Evolutionary conservation across 2,113 vertebrate species (phyloP).

Genomic region (Cyphotilapia sp.): DNA sequence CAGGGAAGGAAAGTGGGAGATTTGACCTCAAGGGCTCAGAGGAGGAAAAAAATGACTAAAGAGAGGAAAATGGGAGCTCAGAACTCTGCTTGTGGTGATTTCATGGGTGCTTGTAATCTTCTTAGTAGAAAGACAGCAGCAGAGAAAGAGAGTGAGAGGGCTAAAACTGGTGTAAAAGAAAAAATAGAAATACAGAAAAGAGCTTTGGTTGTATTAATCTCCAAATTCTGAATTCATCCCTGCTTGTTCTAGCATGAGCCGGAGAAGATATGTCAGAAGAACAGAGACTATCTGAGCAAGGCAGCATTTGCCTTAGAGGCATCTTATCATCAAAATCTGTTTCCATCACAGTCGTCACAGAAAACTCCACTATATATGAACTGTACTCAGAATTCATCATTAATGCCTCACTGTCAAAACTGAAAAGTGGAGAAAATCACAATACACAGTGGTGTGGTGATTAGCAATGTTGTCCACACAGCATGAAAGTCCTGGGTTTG

Average conservation of each 20-base stretch:
- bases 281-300: not conserved
- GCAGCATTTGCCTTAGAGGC: not conserved
- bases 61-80: constrained; percentile 16
- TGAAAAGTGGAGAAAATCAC: not conserved
- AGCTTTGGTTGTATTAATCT: not conserved
- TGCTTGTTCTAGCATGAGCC: not conserved
- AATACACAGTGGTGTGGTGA: not conserved
- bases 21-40: constrained; percentile 7
- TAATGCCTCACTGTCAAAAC: not conserved
- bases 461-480: not conserved
- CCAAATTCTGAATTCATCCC: not conserved
- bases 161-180: not conserved
- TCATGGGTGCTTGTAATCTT: constrained; percentile 1
- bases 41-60: constrained; percentile 22
- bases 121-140: not conserved
- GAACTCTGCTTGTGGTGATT: constrained; percentile 17
- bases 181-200: not conserved
- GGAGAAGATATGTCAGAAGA: not conserved
- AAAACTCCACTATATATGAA: not conserved
- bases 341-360: not conserved
- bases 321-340: not conserved
- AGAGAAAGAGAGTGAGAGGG: not conserved
- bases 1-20: not conserved
- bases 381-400: not conserved
- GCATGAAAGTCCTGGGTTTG: not conserved